Evolutionary conservation across 2,113 vertebrate species (phyloP).

Genomic region (Leptobrachium leishanense): DNA sequence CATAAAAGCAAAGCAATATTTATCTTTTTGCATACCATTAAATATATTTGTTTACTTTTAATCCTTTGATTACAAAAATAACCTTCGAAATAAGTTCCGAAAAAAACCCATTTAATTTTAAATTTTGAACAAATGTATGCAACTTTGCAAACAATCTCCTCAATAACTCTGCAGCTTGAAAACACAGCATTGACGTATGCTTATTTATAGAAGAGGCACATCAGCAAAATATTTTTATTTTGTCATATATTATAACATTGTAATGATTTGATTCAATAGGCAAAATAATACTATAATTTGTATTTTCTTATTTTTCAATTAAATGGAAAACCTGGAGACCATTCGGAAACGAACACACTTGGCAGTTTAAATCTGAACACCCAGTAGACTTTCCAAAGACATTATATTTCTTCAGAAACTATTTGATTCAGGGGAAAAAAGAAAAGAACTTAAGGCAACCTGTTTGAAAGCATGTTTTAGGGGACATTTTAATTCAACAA

Average conservation of each 20-base stretch:
- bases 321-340: not conserved
- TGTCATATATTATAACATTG: constrained; percentile 26
- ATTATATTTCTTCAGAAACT: not conserved
- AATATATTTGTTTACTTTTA: no score
- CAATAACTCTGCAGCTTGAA: not conserved
- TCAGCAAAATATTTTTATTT: constrained; percentile 42
- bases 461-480: not conserved
- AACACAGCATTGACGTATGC: not conserved
- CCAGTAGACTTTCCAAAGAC: not conserved
- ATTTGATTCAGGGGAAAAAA: not conserved
- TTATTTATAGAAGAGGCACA: not conserved
- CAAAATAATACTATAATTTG: constrained; percentile 14
- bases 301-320: not conserved
- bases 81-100: no score
- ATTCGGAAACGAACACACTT: not conserved
- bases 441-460: not conserved
- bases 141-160: not conserved
- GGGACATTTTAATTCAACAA: not conserved
- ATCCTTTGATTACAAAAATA: no score
- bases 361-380: not conserved
- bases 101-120: no score
- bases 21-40: no score
- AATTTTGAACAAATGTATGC: not conserved
- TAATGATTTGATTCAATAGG: not conserved
- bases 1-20: no score